Conservation (phyloP, 2,797 vertebrate genomes). For the Pangasius djambal region DNA sequence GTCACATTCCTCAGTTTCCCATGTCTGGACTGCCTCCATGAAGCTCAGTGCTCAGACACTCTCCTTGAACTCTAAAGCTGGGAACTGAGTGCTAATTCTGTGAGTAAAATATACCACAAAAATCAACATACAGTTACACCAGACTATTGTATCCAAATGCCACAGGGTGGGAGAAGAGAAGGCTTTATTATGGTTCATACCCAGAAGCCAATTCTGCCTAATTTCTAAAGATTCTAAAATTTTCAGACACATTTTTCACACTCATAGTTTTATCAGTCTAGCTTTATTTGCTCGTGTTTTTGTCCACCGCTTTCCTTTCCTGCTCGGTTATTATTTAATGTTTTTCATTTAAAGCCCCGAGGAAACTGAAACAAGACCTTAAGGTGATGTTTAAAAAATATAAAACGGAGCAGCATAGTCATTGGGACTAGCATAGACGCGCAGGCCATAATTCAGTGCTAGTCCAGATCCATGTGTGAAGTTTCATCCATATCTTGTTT, state of each 20-base stretch:
- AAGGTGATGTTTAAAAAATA: conserved; percentile 37
- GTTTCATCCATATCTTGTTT: conserved; percentile 43
- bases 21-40: neutral
- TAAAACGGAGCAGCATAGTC: conserved; percentile 37
- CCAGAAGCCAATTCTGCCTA: neutral
- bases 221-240: neutral
- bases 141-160: neutral
- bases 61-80: neutral
- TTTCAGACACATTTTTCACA: neutral
- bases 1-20: conserved; percentile 18
- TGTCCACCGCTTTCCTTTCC: too few relatives aligned
- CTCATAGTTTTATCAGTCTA: neutral
- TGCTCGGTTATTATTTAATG: neutral
- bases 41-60: neutral
- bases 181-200: neutral
- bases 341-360: neutral
- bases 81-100: neutral
- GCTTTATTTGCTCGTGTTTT: neutral
- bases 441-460: neutral
- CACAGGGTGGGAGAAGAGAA: neutral
- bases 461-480: conserved; percentile 25
- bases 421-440: conserved; percentile 4
- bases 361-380: neutral
- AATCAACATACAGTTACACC: neutral
- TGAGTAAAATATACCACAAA: neutral